These are phyloP conservation scores for Halcyon chelicuti DNA, from an alignment of 2,797 vertebrate species.

Conservation along the genomic window DNA sequence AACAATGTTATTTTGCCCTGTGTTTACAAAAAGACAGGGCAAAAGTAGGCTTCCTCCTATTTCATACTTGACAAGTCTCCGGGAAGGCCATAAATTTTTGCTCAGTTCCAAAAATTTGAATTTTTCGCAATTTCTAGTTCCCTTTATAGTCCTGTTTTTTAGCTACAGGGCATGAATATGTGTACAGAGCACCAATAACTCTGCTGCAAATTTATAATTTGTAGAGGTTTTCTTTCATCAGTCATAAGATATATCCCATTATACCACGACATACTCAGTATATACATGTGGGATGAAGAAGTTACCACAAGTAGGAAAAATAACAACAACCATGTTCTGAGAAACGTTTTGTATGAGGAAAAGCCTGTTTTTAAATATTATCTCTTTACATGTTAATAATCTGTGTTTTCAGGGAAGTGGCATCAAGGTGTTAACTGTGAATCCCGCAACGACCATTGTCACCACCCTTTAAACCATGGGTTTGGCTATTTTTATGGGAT, in stretches of 20 bases:
- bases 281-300: neutral
- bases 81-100: neutral
- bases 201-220: neutral
- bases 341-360: neutral
- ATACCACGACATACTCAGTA: neutral
- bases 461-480: constrained; percentile 91
- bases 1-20: neutral
- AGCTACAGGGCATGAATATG: neutral
- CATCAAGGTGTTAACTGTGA: constrained; percentile 91
- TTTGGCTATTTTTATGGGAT: constrained; percentile 92
- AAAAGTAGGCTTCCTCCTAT: neutral
- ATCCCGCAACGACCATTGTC: constrained; percentile 84
- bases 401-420: constrained; percentile 86
- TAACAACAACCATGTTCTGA: fast-evolving
- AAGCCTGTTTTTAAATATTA: neutral
- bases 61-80: neutral
- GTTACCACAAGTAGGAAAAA: neutral
- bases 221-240: neutral
- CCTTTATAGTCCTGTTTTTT: neutral
- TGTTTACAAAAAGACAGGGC: neutral
- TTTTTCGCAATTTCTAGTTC: neutral
- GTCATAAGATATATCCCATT: fast-evolving
- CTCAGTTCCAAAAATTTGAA: neutral
- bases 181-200: neutral
- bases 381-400: neutral